Base-by-base conservation (phyloP, 2,888 invertebrate species). In the Drosophila prolongata region DNA sequence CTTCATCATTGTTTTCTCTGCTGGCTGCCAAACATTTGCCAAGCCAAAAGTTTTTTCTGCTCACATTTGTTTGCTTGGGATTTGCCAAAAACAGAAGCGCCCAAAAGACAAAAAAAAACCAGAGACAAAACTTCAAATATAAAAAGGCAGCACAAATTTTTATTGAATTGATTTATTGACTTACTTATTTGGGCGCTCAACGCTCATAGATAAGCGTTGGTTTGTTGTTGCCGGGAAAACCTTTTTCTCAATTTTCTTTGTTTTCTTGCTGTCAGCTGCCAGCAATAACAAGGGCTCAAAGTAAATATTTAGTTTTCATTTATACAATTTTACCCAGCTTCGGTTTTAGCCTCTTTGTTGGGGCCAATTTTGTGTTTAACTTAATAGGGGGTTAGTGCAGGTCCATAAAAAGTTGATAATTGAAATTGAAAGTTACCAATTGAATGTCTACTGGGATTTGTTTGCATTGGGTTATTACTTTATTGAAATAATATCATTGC, bases 81-180 rank as follows among this genome's bases (percentile, higher is more conserved):
- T 84, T 78, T 72, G 64, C 65, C 65, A 71, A 65, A 44, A 64
- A 56, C 58, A 54, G 64, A 60, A 66, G 69, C 14, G 35, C 43
- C 65, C 53, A 44, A 54, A 50, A 56, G 72, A 71, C 76, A 35
- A 57, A 65, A 54, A 68, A 74, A 57, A 73, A 5, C 14, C 40
- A 54, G 55, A 74, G 46, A 46, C 47, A 47, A 61, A 79, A 79
- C 67, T 74, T 78, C 50, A 58, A 69, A 72, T 53, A 77, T 64
- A 68, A 84, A 78, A 79, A 84, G 67, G 69, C 79, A 62, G 72
- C 75, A 74, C 57, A 72, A 78, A 87, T 88, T 86, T 82, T 81
- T 88, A 83, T 86, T 80, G 79, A 86, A 88, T 88, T 86, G 88
- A 86, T 86, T 87, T 86, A 86, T 86, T 86, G 85, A 86, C 88